Percentiles rank a stretch among this genome's conserved stretches.
Conservation (phyloP, 2,888 invertebrate genomes). For the Epirrhoe tristata region DNA sequence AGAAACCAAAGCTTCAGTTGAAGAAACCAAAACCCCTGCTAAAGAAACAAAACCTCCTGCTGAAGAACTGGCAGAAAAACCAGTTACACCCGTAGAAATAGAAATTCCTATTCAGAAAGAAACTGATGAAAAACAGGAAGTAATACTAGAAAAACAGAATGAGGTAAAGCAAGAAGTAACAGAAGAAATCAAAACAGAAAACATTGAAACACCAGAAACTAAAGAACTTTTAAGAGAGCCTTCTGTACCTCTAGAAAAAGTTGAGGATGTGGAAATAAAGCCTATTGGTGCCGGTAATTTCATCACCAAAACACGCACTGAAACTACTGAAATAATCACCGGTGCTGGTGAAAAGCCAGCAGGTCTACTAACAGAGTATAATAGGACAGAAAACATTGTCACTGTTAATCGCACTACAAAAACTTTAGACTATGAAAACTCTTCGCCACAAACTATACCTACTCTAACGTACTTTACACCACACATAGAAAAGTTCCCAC, state of each 20-base stretch:
- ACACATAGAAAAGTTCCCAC: constrained; percentile 64
- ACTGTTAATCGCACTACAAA: constrained; percentile 78
- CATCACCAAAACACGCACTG: constrained; percentile 69
- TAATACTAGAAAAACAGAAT: constrained; percentile 43
- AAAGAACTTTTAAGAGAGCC: constrained; percentile 71
- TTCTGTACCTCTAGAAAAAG: constrained; percentile 76
- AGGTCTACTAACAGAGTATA: constrained; percentile 72
- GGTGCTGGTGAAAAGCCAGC: constrained; percentile 62
- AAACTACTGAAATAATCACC: constrained; percentile 75
- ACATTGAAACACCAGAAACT: constrained; percentile 47
- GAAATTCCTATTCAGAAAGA: constrained; percentile 42
- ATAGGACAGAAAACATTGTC: constrained; percentile 76
- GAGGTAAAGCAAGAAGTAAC: constrained; percentile 44
- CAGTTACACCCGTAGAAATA: constrained; percentile 30
- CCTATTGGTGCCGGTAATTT: constrained; percentile 73
- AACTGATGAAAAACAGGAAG: constrained; percentile 42
- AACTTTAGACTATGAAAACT: constrained; percentile 74
- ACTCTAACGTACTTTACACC: constrained; percentile 73
- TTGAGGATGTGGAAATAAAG: constrained; percentile 79
- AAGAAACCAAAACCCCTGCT: constrained; percentile 35
- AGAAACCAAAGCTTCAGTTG: constrained; percentile 38
- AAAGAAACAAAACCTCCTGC: constrained; percentile 29
- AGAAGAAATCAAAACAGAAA: constrained; percentile 45
- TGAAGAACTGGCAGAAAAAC: constrained; percentile 32
- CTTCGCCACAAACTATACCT: constrained; percentile 67